A percentile compares a stretch with the other conserved stretches of the same genome.
Conservation (phyloP, 2,113 vertebrate genomes). For the Syngnathus scovelli region DNA sequence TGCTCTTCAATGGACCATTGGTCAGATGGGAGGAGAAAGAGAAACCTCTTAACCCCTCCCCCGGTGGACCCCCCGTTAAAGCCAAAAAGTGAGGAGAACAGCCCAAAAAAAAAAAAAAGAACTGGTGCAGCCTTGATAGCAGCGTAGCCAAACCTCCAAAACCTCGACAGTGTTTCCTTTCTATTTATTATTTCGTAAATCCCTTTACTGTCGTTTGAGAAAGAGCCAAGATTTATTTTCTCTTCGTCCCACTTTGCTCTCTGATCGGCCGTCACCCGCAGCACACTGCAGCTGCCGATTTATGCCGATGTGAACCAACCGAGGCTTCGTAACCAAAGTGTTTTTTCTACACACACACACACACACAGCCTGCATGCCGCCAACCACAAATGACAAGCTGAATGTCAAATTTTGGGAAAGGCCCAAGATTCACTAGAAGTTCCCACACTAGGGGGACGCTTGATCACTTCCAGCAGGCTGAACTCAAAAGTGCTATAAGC, state of each 20-base stretch:
- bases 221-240: slow-evolving; percentile 47
- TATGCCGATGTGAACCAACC: slow-evolving; percentile 33
- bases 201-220: slow-evolving; percentile 36
- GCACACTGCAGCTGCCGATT: slow-evolving; percentile 46
- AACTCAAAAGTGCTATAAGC: slow-evolving; percentile 20
- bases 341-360: slow-evolving; percentile 29
- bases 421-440: slow-evolving; percentile 60
- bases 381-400: slow-evolving; percentile 72
- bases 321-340: slow-evolving; percentile 43
- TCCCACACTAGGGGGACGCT: slow-evolving; percentile 60
- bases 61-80: slow-evolving; percentile 6
- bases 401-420: slow-evolving; percentile 60
- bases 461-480: slow-evolving; percentile 54
- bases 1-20: slow-evolving; percentile 56
- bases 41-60: slow-evolving; percentile 58
- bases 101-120: neutral
- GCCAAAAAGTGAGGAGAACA: slow-evolving; percentile 18
- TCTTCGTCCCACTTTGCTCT: slow-evolving; percentile 24
- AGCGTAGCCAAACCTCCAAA: slow-evolving; percentile 30
- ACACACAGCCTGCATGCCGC: slow-evolving; percentile 39
- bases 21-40: slow-evolving; percentile 46
- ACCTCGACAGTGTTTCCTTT: slow-evolving; percentile 27
- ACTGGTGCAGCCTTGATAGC: slow-evolving; percentile 24
- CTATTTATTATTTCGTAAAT: slow-evolving; percentile 58
- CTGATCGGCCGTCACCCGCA: slow-evolving; percentile 61